Evolutionary conservation across 2,888 invertebrate species (phyloP).

Genomic region (Epistrophella euchroma): DNA sequence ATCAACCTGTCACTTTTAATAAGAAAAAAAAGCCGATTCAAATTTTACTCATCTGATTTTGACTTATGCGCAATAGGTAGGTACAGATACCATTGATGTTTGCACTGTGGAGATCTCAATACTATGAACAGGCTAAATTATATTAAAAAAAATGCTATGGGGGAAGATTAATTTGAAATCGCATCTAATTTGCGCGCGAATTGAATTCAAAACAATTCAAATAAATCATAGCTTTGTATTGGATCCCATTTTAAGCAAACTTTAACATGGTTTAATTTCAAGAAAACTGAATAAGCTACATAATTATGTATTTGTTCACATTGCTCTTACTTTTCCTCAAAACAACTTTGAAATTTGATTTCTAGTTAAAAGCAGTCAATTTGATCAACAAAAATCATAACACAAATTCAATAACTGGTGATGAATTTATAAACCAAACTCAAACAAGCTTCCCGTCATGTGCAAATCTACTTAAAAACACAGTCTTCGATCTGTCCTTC

Average conservation of each 20-base stretch:
- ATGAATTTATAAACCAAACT: slow-evolving; percentile 14
- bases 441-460: slow-evolving; percentile 7
- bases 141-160: neutral
- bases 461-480: slow-evolving; percentile 20
- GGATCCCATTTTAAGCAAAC: neutral
- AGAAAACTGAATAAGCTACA: neutral
- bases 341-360: neutral
- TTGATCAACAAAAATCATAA: neutral
- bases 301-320: neutral
- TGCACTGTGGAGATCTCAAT: neutral
- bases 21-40: no score
- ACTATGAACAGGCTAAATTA: neutral
- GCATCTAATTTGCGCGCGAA: slow-evolving; percentile 10
- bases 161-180: neutral
- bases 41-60: no score
- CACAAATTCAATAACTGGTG: slow-evolving; percentile 6
- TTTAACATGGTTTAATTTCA: neutral
- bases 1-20: no score
- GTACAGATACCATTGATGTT: no score
- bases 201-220: neutral
- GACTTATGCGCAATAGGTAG: no score
- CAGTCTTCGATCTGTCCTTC: slow-evolving; percentile 11
- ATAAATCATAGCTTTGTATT: neutral
- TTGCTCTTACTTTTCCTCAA: neutral
- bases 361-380: neutral